phyloP scores from a whole-genome alignment of 2,797 vertebrate species.

The Propithecus perrieri region DNA sequence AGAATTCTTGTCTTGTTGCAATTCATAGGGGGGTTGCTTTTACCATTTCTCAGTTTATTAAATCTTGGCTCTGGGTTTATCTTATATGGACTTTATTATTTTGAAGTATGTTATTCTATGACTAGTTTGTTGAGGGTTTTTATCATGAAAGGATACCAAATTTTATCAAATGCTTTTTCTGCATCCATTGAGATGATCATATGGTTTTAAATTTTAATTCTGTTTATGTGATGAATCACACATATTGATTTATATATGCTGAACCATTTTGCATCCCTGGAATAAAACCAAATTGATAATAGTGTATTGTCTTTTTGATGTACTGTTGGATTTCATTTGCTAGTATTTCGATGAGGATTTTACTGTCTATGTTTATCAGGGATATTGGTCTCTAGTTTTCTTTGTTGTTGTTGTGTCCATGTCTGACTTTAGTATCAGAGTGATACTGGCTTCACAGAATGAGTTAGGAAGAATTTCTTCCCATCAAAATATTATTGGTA shows the following conservation, averaged over 20 bases:
- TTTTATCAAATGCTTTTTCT: not conserved
- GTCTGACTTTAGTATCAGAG: not conserved
- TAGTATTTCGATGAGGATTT: not conserved
- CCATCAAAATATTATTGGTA: not conserved
- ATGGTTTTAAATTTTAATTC: not conserved
- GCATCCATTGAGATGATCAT: not conserved
- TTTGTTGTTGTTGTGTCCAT: not conserved
- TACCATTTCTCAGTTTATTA: not conserved
- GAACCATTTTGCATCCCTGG: not conserved
- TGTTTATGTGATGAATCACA: not conserved
- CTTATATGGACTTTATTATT: not conserved
- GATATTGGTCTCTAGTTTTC: not conserved
- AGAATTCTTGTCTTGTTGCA: not conserved
- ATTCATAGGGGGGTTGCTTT: not conserved
- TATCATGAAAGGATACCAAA: not conserved
- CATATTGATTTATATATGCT: not conserved
- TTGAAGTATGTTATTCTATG: not conserved
- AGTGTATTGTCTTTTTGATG: not conserved
- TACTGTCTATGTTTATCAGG: too few relatives aligned
- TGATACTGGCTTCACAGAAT: not conserved
- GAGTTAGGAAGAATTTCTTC: not conserved
- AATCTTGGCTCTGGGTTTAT: not conserved
- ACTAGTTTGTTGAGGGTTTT: not conserved
- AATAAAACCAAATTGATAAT: not conserved
- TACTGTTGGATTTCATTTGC: not conserved